phyloP scores from a whole-genome alignment of 2,113 vertebrate genomes.

The Pampusana beccarii region DNA sequence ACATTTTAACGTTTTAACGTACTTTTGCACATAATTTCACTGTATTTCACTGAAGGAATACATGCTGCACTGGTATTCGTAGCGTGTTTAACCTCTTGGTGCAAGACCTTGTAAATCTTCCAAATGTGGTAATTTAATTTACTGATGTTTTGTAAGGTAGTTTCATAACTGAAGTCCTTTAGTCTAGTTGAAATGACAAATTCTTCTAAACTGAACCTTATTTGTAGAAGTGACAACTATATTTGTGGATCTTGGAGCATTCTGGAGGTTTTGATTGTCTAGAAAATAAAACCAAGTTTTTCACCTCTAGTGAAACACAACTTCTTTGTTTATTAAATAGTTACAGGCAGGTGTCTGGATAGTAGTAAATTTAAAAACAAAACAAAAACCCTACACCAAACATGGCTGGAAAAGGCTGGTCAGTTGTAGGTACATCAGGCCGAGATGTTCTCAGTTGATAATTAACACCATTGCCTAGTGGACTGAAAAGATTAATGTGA shows the following conservation, averaged over 20 bases:
- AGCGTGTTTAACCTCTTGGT: conserved; percentile 2
- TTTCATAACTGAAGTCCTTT: conserved; percentile 55
- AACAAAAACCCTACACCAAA: too few relatives aligned
- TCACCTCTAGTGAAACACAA: neutral
- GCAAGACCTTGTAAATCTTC: conserved; percentile 37
- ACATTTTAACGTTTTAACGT: neutral
- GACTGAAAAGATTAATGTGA: neutral
- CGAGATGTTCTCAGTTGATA: neutral
- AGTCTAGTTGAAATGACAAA: neutral
- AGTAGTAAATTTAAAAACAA: too few relatives aligned
- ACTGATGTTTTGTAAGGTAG: conserved; percentile 53
- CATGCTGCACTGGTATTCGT: neutral
- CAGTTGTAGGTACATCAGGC: neutral
- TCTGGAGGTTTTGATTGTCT: conserved; percentile 47
- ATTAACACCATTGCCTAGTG: neutral
- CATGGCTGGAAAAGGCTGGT: neutral
- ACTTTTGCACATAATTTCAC: neutral
- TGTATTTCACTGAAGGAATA: neutral
- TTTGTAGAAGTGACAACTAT: conserved; percentile 38
- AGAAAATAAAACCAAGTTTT: conserved; percentile 56
- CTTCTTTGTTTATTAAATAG: too few relatives aligned
- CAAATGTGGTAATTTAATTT: neutral
- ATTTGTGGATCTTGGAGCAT: conserved; percentile 44
- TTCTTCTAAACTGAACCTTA: neutral
- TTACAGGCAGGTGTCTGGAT: too few relatives aligned